Evolutionary conservation across 2,797 vertebrate species (phyloP).

Genomic region (Rachycentron canadum): DNA sequence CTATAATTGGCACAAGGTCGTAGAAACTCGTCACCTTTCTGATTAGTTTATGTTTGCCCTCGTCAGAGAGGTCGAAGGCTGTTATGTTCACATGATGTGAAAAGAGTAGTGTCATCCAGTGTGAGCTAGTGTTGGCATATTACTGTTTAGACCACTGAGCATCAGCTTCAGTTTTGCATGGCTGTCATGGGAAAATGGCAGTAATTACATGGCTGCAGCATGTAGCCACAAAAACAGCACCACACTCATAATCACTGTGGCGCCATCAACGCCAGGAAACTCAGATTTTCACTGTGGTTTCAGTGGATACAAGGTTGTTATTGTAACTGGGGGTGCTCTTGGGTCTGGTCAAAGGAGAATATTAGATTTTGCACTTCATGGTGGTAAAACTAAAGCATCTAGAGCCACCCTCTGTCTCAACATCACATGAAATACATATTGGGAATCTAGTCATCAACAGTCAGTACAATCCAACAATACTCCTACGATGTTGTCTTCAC

Average conservation of each 20-base stretch:
- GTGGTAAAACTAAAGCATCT: too few relatives aligned
- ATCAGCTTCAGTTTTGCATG: neutral
- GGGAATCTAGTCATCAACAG: too few relatives aligned
- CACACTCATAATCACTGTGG: neutral
- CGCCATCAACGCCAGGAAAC: neutral
- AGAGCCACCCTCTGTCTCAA: too few relatives aligned
- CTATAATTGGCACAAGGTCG: constrained; percentile 37
- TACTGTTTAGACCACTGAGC: neutral
- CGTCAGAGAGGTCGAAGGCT: constrained; percentile 58
- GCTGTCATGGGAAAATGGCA: constrained; percentile 15
- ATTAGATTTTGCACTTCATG: too few relatives aligned
- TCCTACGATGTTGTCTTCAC: too few relatives aligned
- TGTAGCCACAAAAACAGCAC: neutral
- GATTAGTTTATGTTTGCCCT: constrained; percentile 49
- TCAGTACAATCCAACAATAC: too few relatives aligned
- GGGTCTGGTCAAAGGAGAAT: too few relatives aligned
- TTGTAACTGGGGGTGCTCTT: too few relatives aligned
- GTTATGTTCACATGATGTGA: constrained; percentile 59
- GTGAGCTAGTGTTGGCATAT: neutral
- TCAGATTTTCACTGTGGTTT: too few relatives aligned
- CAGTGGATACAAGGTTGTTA: too few relatives aligned
- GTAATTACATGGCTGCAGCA: neutral
- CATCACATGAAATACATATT: too few relatives aligned
- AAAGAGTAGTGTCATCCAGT: neutral
- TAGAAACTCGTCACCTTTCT: constrained; percentile 38